phyloP scores from a whole-genome alignment of 64 coral and sea anemone genomes.

The Stichodactyla mertensii region DNA sequence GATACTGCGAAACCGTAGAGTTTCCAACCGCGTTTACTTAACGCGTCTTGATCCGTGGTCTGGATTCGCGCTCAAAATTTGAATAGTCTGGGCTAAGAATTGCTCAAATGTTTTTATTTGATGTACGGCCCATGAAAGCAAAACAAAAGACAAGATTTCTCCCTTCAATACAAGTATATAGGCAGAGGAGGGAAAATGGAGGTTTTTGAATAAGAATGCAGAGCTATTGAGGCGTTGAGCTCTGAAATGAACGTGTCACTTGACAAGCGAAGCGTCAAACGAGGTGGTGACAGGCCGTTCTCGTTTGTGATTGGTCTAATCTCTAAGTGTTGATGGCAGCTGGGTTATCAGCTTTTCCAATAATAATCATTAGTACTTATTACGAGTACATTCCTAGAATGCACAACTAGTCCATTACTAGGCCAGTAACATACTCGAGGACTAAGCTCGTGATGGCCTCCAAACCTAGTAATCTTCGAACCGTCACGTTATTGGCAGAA shows the following conservation, averaged over 20 bases:
- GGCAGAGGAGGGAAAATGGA: slow-evolving; percentile 75
- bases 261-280: slow-evolving; percentile 88
- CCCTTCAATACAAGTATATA: slow-evolving; percentile 93
- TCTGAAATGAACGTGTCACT: slow-evolving; percentile 66
- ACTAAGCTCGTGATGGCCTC: slow-evolving; percentile 42
- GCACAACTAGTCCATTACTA: slow-evolving; percentile 35
- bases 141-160: slow-evolving; percentile 89
- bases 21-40: slow-evolving; percentile 17
- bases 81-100: slow-evolving; percentile 61
- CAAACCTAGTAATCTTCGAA: neutral
- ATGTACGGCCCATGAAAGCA: slow-evolving; percentile 76
- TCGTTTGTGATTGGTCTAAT: slow-evolving; percentile 57
- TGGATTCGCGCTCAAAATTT: slow-evolving; percentile 63
- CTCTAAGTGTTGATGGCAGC: slow-evolving; percentile 71
- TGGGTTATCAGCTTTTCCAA: slow-evolving; percentile 82
- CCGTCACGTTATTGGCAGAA: slow-evolving; percentile 15
- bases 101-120: slow-evolving; percentile 99
- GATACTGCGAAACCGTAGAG: slow-evolving; percentile 4
- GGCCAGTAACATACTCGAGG: slow-evolving; percentile 17
- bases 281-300: slow-evolving; percentile 85
- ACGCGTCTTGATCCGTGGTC: slow-evolving; percentile 10
- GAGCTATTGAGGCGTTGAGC: slow-evolving; percentile 89
- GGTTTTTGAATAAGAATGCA: slow-evolving; percentile 83
- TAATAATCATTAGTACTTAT: slow-evolving; percentile 98
- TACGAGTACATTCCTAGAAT: slow-evolving; percentile 82